Conservation (phyloP, 2,888 invertebrate species). For the Elmis aenea region DNA sequence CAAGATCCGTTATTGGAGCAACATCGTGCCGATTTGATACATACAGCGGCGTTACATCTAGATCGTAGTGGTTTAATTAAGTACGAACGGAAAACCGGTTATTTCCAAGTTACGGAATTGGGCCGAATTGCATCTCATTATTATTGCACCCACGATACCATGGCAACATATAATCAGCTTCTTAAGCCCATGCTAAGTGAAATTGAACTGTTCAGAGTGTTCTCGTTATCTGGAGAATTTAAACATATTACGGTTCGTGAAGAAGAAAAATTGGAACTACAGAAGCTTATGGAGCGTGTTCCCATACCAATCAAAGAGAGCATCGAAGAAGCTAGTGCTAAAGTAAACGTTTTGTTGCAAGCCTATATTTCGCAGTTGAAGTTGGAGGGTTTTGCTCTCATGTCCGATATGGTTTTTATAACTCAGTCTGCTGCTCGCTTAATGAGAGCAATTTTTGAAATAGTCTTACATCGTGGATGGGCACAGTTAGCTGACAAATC, state of each 20-base stretch:
- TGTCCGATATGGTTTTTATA: slow-evolving; percentile 99
- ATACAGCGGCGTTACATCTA: slow-evolving; percentile 85
- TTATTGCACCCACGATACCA: slow-evolving; percentile 96
- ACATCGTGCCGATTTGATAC: slow-evolving; percentile 89
- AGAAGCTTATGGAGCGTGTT: slow-evolving; percentile 90
- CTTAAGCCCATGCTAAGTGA: slow-evolving; percentile 95
- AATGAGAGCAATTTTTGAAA: slow-evolving; percentile 95
- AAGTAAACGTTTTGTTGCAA: slow-evolving; percentile 91
- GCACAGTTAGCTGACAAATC: slow-evolving; percentile 96
- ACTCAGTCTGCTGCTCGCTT: slow-evolving; percentile 95
- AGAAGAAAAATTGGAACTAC: slow-evolving; percentile 95
- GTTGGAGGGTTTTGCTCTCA: slow-evolving; percentile 95
- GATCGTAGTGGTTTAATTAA: slow-evolving; percentile 94
- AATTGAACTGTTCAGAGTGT: slow-evolving; percentile 96
- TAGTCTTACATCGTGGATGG: slow-evolving; percentile 88
- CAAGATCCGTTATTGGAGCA: slow-evolving; percentile 83
- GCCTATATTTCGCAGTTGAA: slow-evolving; percentile 98
- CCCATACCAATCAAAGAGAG: slow-evolving; percentile 99
- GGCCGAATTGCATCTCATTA: slow-evolving; percentile 98
- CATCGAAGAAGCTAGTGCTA: slow-evolving; percentile 96
- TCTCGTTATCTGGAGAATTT: slow-evolving; percentile 96
- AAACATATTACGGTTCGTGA: slow-evolving; percentile 86
- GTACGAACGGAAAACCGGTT: slow-evolving; percentile 91
- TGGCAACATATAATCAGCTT: slow-evolving; percentile 94
- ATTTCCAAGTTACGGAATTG: slow-evolving; percentile 80